phyloP scores from a whole-genome alignment of 2,888 invertebrate genomes.

The Julus scandinavius region DNA sequence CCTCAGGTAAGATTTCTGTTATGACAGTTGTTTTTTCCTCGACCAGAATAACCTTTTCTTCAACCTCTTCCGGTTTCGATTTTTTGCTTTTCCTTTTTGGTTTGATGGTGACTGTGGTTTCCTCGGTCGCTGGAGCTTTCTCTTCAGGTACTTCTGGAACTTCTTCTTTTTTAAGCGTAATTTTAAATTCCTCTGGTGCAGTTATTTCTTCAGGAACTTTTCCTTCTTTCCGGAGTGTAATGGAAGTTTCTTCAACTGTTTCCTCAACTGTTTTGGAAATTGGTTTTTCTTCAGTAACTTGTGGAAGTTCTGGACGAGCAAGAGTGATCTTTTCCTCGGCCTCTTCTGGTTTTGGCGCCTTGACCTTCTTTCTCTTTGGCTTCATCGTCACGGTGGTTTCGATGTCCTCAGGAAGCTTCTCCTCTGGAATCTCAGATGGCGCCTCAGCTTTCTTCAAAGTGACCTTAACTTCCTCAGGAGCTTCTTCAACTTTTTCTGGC shows the following conservation, averaged over 20 bases:
- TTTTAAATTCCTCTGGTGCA: slow-evolving; percentile 8
- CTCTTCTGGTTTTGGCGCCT: slow-evolving; percentile 55
- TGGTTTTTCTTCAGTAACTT: not conserved
- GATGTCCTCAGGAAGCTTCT: slow-evolving; percentile 49
- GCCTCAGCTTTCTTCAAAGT: not conserved
- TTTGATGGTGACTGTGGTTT: slow-evolving; percentile 49
- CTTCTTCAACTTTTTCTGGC: slow-evolving; percentile 20
- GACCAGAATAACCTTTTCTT: slow-evolving; percentile 48
- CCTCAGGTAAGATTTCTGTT: slow-evolving; percentile 41
- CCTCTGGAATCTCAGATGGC: not conserved
- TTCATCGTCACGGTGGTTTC: not conserved
- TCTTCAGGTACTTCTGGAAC: slow-evolving; percentile 48
- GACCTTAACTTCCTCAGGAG: slow-evolving; percentile 50
- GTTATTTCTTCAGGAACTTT: slow-evolving; percentile 47
- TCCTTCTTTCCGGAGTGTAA: not conserved
- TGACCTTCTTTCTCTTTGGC: not conserved
- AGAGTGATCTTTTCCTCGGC: slow-evolving; percentile 59
- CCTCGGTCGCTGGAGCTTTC: not conserved
- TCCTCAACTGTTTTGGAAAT: not conserved
- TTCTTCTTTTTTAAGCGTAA: slow-evolving; percentile 9
- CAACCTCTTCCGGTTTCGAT: slow-evolving; percentile 51
- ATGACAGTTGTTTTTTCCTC: not conserved
- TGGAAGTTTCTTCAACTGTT: slow-evolving; percentile 16
- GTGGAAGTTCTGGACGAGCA: not conserved
- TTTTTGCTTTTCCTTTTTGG: slow-evolving; percentile 51